A percentile compares a stretch with the other conserved stretches of the same genome.
Conservation (phyloP, 2,113 vertebrate genomes). For the Grallaria varia region DNA sequence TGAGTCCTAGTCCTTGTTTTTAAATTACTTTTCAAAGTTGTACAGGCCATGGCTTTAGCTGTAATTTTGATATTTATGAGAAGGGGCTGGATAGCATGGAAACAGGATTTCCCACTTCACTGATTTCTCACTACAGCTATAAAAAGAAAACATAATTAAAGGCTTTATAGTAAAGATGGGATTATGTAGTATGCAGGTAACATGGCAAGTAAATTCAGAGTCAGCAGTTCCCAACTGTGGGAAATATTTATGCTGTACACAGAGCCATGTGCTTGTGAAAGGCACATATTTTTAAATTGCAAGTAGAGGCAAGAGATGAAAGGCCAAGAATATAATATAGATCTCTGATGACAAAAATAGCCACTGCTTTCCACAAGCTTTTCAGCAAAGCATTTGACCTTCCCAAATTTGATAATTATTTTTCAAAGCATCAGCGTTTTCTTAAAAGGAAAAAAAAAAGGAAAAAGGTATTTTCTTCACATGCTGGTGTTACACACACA, state of each 20-base stretch:
- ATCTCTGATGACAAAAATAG: not conserved
- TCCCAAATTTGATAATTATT: not conserved
- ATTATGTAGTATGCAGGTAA: not conserved
- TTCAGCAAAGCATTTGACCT: not conserved
- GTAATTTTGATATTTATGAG: not conserved
- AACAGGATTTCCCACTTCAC: not conserved
- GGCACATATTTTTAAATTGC: not conserved
- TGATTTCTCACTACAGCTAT: not conserved
- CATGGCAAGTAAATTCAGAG: not conserved
- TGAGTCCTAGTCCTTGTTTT: constrained; percentile 70
- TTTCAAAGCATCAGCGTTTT: not conserved
- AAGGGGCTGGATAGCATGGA: not conserved
- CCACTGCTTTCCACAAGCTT: not conserved
- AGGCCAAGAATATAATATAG: not conserved
- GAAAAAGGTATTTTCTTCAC: not conserved
- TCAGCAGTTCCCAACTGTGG: not conserved
- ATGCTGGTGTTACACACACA: not conserved
- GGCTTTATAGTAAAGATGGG: not conserved
- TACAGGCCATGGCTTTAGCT: not conserved
- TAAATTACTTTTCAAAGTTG: not conserved
- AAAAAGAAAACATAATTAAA: not conserved
- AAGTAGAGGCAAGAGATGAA: not conserved
- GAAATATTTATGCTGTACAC: not conserved
- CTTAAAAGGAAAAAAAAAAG: not conserved
- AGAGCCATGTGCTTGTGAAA: not conserved